Conservation (phyloP, 2,888 invertebrate genomes). For the Amblyjoppa fuscipennis region DNA sequence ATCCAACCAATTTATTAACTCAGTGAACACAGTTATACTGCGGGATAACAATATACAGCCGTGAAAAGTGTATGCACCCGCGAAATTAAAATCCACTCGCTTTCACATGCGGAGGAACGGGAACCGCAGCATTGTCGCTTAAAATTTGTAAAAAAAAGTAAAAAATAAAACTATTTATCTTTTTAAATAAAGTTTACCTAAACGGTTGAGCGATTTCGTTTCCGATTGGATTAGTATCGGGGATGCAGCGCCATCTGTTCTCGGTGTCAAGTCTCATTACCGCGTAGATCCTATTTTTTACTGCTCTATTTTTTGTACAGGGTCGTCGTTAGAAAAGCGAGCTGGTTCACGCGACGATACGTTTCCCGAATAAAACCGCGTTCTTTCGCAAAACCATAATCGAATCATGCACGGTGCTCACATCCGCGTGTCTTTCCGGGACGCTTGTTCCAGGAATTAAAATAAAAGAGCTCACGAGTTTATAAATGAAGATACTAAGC, state of each 20-base stretch:
- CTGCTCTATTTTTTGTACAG: not conserved
- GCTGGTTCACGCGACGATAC: not conserved
- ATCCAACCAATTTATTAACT: no score
- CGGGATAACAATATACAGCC: no score
- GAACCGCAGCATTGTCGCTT: not conserved
- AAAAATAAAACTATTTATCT: not conserved
- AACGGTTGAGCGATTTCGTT: not conserved
- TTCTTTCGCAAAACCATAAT: not conserved
- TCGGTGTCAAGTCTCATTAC: not conserved
- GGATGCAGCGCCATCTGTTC: not conserved
- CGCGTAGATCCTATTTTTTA: not conserved
- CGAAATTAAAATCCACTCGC: no score
- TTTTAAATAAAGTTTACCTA: not conserved
- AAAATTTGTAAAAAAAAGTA: not conserved
- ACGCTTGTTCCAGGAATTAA: not conserved
- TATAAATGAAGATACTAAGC: constrained; percentile 16
- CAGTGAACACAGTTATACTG: not conserved
- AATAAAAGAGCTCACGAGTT: not conserved
- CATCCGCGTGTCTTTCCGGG: not conserved
- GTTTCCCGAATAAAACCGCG: not conserved
- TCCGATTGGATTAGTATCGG: not conserved
- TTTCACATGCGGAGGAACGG: not conserved
- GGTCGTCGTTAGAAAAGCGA: not conserved
- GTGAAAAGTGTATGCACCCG: no score
- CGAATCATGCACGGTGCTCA: not conserved